Base-by-base conservation (phyloP, 2,113 vertebrate species). In the Murina feae region DNA sequence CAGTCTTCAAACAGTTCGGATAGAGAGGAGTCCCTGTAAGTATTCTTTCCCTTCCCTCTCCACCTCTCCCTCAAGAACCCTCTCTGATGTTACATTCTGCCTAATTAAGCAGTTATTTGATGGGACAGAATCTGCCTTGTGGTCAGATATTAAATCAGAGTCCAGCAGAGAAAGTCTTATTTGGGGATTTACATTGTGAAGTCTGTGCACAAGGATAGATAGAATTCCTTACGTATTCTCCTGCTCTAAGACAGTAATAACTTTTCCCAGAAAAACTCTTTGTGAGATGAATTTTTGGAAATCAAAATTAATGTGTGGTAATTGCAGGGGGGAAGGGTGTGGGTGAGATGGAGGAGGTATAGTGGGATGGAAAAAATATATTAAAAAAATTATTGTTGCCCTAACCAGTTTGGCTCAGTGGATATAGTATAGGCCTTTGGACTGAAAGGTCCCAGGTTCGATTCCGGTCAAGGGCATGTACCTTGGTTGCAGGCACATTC, bases 1-100 rank as follows among this genome's bases (percentile, higher is more conserved):
- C 2, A 47, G 97, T n/a, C 97, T 99, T 63, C 98, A 99, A 86
- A 99, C 99, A 0, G 97, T 98, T 81, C 96, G 98, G 90, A 85
- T 99, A 58, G 99, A 99, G 0, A 98, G 98, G 90, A 99, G 99
- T 97, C 98, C 88, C 28, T 97, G 99, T 99, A 95, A 99, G 99
- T 98, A 53, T 9, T 5, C 51, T 58, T 55, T 25, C 8, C 5
- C 49, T 9, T 17, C 63, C 12, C 71, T 30, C 32, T 55, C n/a
- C 28, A 12, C 9, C 37, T 68, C 7, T 53, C 18, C 68, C 30
- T 74, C 30, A 32, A 4, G 10, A 74, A 28, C 37, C 9, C 5
- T 65, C 60, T 12, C 42, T 42, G 35, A 55, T 75, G 17, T 39
- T n/a, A 9, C 66, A 7, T 74, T 88, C n/a, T 86, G 14, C 32